These are phyloP conservation scores for Myopa testacea DNA, from an alignment of 2,888 invertebrate species.

Conservation along the genomic window DNA sequence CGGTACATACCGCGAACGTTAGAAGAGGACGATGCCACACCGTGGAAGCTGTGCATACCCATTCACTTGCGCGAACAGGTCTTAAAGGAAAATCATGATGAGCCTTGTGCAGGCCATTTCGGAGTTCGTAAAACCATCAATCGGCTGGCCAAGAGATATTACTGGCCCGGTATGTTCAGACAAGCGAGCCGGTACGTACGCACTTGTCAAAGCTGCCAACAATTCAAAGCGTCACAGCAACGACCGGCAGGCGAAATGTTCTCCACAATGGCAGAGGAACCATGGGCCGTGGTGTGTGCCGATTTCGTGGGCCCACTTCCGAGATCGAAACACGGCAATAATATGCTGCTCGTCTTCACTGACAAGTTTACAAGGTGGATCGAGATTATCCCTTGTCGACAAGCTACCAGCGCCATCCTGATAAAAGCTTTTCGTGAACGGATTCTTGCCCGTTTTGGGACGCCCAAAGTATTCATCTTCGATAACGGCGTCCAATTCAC, in stretches of 20 bases:
- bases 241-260: constrained; percentile 24
- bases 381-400: no score
- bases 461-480: no score
- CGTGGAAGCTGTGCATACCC: constrained; percentile 9
- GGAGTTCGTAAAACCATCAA: constrained; percentile 15
- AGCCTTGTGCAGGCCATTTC: neutral
- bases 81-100: constrained; percentile 28
- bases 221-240: constrained; percentile 25
- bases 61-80: neutral
- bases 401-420: no score
- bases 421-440: no score
- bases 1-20: no score
- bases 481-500: no score
- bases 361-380: no score
- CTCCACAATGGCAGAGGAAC: neutral
- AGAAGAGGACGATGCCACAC: no score
- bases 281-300: neutral
- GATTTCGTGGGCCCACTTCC: no score
- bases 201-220: constrained; percentile 23
- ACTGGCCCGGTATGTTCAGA: constrained; percentile 16
- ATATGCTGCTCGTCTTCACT: no score
- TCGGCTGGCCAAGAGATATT: constrained; percentile 22
- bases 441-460: no score
- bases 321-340: no score
- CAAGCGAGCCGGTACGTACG: neutral